phyloP scores from a whole-genome alignment of 2,888 invertebrate genomes.

The Heteromurus nitidus region DNA sequence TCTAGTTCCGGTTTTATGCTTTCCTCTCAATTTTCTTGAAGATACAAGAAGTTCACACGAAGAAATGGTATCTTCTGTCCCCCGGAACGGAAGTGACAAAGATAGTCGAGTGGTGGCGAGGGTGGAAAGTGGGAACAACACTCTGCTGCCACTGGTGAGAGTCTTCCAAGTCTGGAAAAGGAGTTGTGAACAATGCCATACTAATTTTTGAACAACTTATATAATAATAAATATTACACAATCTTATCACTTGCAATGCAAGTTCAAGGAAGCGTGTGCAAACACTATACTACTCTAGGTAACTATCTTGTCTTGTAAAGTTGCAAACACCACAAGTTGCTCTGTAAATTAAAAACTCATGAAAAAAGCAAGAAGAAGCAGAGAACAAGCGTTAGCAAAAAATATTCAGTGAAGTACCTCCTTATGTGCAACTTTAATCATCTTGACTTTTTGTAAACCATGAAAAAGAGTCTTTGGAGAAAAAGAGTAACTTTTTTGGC shows the following conservation, averaged over 20 bases:
- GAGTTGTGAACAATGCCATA: not conserved
- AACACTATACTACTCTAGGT: not conserved
- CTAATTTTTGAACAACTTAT: not conserved
- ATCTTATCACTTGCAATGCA: not conserved
- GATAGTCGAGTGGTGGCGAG: not conserved
- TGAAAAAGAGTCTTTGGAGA: not conserved
- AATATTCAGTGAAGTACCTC: not conserved
- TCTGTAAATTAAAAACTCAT: not conserved
- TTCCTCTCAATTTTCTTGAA: not conserved
- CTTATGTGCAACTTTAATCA: too few species aligned
- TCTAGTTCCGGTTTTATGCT: slow-evolving; percentile 18
- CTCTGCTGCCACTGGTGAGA: too few species aligned
- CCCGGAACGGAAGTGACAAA: slow-evolving; percentile 12
- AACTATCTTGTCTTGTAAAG: not conserved
- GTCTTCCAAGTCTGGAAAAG: not conserved
- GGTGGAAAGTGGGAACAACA: too few species aligned
- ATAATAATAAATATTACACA: not conserved
- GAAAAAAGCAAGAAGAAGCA: not conserved
- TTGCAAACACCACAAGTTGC: not conserved
- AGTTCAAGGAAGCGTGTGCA: not conserved
- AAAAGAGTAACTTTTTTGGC: not conserved
- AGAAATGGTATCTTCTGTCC: not conserved
- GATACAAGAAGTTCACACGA: too few species aligned
- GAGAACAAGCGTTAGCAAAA: not conserved
- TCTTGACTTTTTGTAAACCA: not conserved